These are phyloP conservation scores for Mugil cephalus DNA, from an alignment of 2,113 vertebrate species.

Conservation along the genomic window DNA sequence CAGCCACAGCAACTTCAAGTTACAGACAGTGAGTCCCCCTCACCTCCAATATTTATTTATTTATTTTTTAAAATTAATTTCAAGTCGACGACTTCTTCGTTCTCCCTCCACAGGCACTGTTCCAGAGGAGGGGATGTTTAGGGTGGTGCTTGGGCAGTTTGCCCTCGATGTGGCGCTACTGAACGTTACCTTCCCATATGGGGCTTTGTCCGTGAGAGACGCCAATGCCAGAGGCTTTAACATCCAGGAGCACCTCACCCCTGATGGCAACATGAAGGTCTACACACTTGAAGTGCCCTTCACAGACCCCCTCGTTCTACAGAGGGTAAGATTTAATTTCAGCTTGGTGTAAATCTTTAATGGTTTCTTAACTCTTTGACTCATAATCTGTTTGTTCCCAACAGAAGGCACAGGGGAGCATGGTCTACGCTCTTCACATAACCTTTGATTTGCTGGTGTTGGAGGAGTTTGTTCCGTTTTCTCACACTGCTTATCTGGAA, in stretches of 20 bases:
- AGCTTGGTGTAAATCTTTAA: neutral
- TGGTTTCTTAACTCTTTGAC: neutral
- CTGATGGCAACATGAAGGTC: constrained; percentile 74
- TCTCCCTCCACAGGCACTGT: constrained; percentile 65
- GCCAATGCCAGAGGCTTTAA: constrained; percentile 68
- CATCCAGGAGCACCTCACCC: constrained; percentile 57
- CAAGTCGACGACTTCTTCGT: neutral
- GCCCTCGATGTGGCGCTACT: constrained; percentile 80
- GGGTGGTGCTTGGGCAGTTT: constrained; percentile 79
- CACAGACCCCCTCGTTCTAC: constrained; percentile 63
- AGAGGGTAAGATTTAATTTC: constrained; percentile 64
- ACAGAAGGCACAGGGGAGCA: constrained; percentile 43
- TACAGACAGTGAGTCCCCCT: constrained; percentile 73
- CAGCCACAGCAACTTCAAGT: constrained; percentile 47
- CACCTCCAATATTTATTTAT: neutral
- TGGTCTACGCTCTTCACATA: constrained; percentile 57
- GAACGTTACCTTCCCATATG: constrained; percentile 74
- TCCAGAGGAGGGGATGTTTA: constrained; percentile 70
- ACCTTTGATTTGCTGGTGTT: constrained; percentile 71
- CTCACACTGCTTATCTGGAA: constrained; percentile 48
- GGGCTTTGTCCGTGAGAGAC: constrained; percentile 65
- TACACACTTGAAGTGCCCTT: constrained; percentile 81
- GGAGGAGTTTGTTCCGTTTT: constrained; percentile 62
- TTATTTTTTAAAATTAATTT: too few species aligned
- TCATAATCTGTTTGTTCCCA: neutral